Evolutionary conservation across 1,140 invertebrate species (phyloP).

Genomic region (Microplitis demolitor): DNA sequence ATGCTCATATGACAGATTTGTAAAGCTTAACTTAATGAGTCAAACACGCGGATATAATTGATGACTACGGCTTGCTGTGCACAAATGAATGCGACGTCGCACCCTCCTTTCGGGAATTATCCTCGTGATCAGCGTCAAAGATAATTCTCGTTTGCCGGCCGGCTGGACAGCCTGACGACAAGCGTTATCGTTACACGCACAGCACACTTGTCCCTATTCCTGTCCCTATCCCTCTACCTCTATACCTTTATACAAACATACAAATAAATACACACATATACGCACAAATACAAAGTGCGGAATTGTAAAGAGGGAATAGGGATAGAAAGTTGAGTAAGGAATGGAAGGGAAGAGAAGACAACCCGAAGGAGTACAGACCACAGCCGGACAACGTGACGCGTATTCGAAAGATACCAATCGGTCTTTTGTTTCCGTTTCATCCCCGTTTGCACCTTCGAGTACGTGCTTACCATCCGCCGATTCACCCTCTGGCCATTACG

Average conservation of each 20-base stretch:
- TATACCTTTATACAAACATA: not conserved
- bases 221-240: not conserved
- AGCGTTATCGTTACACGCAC: constrained; percentile 11
- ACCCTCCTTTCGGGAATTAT: constrained; percentile 35
- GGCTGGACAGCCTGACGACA: constrained; percentile 28
- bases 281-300: too few species aligned
- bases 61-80: not conserved
- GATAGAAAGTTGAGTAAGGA: not conserved
- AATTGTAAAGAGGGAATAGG: not conserved
- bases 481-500: constrained; percentile 30
- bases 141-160: constrained; percentile 29
- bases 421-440: constrained; percentile 56
- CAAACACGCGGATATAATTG: not conserved
- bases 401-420: constrained; percentile 46
- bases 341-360: not conserved
- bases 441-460: constrained; percentile 45
- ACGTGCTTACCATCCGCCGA: too few species aligned
- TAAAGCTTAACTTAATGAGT: not conserved
- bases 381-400: constrained; percentile 43
- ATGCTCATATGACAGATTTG: too few species aligned
- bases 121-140: constrained; percentile 36
- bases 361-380: constrained; percentile 15
- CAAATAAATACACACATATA: not conserved
- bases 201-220: not conserved
- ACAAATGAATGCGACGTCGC: constrained; percentile 12